Percentiles rank a stretch among this genome's conserved stretches.
phyloP scores from a whole-genome alignment of 2,113 vertebrate species.

The Rhinopomastus cyanomelas region DNA sequence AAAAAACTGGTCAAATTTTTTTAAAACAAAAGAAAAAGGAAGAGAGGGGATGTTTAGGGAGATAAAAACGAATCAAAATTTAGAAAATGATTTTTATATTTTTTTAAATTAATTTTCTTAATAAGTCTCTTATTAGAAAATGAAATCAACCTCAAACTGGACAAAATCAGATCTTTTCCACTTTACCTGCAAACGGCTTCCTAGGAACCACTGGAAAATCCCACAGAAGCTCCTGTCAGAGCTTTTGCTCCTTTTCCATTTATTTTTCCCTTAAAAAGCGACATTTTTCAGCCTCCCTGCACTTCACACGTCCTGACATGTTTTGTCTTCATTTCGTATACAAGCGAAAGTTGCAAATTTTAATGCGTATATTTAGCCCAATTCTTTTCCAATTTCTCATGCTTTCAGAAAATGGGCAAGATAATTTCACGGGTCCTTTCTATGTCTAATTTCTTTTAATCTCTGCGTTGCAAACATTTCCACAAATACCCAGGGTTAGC shows the following conservation, averaged over 20 bases:
- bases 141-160: background rate
- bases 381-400: background rate
- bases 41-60: background rate
- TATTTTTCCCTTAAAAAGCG: background rate
- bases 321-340: background rate
- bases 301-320: background rate
- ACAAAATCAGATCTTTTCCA: background rate
- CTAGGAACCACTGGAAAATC: background rate
- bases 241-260: background rate
- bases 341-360: background rate
- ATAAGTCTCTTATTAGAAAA: background rate
- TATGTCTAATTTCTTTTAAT: conserved; percentile 47
- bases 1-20: background rate
- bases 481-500: conserved; percentile 33
- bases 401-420: conserved; percentile 10
- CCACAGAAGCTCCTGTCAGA: background rate
- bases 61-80: too few relatives aligned
- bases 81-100: too few relatives aligned
- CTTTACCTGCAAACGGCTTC: background rate
- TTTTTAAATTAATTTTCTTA: too few relatives aligned
- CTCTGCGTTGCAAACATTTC: conserved; percentile 38
- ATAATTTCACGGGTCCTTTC: conserved; percentile 11
- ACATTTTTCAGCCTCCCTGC: background rate
- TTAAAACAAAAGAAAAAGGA: background rate
- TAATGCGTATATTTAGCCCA: background rate